Percentiles rank a stretch among this genome's conserved stretches.
These are phyloP conservation scores for Thamnophis elegans DNA, from an alignment of 2,797 vertebrate species.

Conservation along the genomic window DNA sequence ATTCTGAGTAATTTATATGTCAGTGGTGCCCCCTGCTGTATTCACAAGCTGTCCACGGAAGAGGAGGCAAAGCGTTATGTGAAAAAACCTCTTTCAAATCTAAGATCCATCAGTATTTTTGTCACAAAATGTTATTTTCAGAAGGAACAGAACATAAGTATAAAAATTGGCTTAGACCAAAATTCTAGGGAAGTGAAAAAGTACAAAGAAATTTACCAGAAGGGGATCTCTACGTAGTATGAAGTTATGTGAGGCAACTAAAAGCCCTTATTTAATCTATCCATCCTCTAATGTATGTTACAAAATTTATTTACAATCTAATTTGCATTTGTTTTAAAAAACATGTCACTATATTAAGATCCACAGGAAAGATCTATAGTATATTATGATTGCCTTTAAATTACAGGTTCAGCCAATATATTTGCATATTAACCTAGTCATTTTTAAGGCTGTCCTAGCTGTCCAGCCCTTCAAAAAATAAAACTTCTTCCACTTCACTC, in stretches of 20 bases:
- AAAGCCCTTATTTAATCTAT: neutral
- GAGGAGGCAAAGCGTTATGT: conserved; percentile 47
- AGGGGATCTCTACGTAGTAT: neutral
- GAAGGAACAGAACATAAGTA: conserved; percentile 18
- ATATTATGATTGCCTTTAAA: neutral
- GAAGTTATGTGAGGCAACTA: neutral
- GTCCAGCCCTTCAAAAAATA: neutral
- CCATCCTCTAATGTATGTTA: neutral
- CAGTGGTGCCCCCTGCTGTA: conserved; percentile 72
- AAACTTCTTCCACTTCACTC: neutral
- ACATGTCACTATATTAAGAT: neutral
- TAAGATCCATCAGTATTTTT: conserved; percentile 7
- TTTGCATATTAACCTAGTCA: neutral
- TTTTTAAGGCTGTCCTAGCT: neutral
- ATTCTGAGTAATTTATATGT: conserved; percentile 67
- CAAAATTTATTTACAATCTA: neutral
- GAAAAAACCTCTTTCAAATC: conserved; percentile 36
- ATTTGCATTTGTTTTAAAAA: neutral
- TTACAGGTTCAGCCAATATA: neutral
- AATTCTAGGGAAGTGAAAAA: conserved; percentile 42
- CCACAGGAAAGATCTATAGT: neutral
- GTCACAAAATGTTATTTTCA: conserved; percentile 29
- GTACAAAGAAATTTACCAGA: conserved; percentile 21
- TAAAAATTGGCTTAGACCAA: conserved; percentile 22
- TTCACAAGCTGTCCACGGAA: conserved; percentile 62